A percentile compares a stretch with the other conserved stretches of the same genome.
These are phyloP conservation scores for Aphodius sticticus DNA, from an alignment of 2,888 invertebrate species.

Conservation along the genomic window DNA sequence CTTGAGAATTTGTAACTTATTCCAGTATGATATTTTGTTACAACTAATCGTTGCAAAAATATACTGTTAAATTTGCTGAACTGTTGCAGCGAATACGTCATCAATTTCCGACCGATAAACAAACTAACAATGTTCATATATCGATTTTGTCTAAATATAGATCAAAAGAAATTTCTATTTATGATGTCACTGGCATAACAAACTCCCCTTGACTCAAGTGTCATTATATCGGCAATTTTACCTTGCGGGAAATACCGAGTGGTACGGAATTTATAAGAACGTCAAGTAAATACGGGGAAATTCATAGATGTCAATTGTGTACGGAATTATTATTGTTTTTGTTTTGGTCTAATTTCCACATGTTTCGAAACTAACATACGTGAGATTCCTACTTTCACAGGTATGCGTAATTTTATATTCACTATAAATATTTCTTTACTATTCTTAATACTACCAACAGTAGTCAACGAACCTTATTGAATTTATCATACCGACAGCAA, in stretches of 20 bases:
- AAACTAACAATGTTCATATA: too few relatives aligned
- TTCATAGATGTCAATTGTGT: neutral
- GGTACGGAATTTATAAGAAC: neutral
- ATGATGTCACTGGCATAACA: too few relatives aligned
- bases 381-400: neutral
- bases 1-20: too few relatives aligned
- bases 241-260: neutral
- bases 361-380: neutral
- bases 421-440: neutral
- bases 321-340: neutral
- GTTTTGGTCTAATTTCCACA: neutral
- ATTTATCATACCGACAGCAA: neutral
- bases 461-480: neutral
- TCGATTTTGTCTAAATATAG: too few relatives aligned
- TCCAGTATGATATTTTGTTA: too few relatives aligned
- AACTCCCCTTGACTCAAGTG: too few relatives aligned
- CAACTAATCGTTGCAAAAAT: too few relatives aligned
- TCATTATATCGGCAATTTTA: neutral
- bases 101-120: too few relatives aligned
- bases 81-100: too few relatives aligned
- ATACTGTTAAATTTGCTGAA: too few relatives aligned
- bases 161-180: too few relatives aligned
- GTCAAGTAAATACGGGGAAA: neutral
- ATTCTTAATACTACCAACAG: neutral
- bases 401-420: neutral